These are phyloP conservation scores for Prunella himalayana DNA, from an alignment of 2,113 vertebrate species.

Conservation along the genomic window DNA sequence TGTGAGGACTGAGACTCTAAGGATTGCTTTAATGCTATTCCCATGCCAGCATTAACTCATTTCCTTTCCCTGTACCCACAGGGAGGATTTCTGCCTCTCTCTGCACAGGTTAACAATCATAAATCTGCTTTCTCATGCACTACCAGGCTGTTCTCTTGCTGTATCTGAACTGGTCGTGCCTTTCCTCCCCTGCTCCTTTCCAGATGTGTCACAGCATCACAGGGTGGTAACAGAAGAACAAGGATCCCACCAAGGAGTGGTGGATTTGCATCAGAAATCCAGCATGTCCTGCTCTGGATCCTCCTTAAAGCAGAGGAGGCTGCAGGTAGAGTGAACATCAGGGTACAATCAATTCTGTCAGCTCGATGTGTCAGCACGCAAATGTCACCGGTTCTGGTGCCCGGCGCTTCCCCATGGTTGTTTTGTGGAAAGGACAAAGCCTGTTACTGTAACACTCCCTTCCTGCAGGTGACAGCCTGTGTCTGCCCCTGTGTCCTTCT, in stretches of 20 bases:
- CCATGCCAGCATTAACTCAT: neutral
- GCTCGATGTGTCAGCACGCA: neutral
- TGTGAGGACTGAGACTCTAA: neutral
- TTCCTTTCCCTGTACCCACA: neutral
- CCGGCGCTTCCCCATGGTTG: neutral
- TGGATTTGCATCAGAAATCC: constrained; percentile 52
- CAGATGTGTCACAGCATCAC: constrained; percentile 35
- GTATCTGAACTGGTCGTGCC: neutral
- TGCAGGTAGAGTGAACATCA: neutral
- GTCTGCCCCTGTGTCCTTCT: neutral
- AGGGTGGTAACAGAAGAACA: constrained; percentile 51
- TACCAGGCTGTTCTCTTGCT: neutral
- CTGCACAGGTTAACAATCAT: neutral
- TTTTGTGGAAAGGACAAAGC: neutral
- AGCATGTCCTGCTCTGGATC: neutral
- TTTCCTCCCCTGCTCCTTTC: neutral
- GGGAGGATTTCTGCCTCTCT: neutral
- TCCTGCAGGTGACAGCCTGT: neutral
- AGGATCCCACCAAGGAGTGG: constrained; percentile 37
- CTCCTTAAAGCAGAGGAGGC: constrained; percentile 55
- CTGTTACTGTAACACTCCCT: neutral
- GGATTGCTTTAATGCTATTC: neutral
- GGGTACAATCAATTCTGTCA: neutral
- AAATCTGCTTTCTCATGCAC: neutral
- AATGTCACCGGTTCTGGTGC: neutral